Conservation (phyloP, 1,140 invertebrate species). For the Scaptomyza graminum region DNA sequence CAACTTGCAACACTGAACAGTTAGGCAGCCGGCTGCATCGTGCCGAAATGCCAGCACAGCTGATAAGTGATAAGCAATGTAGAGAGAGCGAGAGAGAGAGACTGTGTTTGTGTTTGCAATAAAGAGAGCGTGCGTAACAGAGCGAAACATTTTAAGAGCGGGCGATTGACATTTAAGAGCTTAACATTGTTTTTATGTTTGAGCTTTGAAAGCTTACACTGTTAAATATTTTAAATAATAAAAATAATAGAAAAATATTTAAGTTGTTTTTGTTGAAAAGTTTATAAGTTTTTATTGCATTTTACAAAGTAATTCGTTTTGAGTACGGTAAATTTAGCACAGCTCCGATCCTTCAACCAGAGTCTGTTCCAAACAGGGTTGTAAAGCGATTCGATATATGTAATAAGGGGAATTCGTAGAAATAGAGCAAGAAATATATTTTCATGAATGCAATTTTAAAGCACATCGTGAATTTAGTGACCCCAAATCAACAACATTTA, state of each 20-base stretch:
- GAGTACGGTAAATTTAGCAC: constrained; percentile 56
- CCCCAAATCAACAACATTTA: constrained; percentile 22
- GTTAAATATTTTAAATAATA: background rate
- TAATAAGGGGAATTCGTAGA: background rate
- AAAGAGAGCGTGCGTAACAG: background rate
- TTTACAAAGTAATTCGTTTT: constrained; percentile 13
- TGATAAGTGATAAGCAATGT: constrained; percentile 73
- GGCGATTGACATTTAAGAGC: constrained; percentile 12
- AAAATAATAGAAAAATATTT: too few relatives aligned
- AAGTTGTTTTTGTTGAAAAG: constrained; percentile 3
- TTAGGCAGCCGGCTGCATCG: constrained; percentile 52
- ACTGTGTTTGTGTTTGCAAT: too few relatives aligned
- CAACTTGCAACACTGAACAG: background rate
- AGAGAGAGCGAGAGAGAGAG: background rate
- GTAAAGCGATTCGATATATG: background rate
- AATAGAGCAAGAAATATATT: background rate
- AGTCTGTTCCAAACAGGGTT: constrained; percentile 15
- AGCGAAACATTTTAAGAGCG: background rate
- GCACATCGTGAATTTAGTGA: constrained; percentile 31
- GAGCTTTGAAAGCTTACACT: constrained; percentile 54
- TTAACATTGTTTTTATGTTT: background rate
- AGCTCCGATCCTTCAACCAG: background rate
- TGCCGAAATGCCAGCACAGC: constrained; percentile 59
- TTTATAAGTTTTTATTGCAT: constrained; percentile 41
- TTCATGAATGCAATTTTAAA: constrained; percentile 21